Conservation (phyloP, 2,888 invertebrate species). For the Mythimna vitellina region DNA sequence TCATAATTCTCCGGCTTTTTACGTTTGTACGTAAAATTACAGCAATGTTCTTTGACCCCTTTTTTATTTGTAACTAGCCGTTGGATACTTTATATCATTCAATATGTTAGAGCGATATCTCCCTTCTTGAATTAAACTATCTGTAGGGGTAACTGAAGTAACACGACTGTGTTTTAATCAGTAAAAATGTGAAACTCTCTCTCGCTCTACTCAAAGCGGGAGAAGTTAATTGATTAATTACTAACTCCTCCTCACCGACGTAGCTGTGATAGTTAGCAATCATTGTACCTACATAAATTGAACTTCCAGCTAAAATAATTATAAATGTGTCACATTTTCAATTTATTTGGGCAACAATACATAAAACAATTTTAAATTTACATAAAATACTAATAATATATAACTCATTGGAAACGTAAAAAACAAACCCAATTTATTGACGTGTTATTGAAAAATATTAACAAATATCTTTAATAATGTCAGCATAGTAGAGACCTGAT, state of each 20-base stretch:
- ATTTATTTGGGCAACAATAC: not conserved
- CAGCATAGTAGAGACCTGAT: conserved; percentile 1
- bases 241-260: not conserved
- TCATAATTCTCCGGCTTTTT: not conserved
- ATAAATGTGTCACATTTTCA: not conserved
- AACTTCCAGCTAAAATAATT: not conserved
- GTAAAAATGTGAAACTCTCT: too few relatives aligned
- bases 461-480: conserved; percentile 15
- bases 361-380: conserved; percentile 3
- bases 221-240: too few relatives aligned
- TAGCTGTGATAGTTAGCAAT: not conserved
- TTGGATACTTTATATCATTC: not conserved
- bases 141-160: too few relatives aligned
- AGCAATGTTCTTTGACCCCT: not conserved
- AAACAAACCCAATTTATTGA: conserved; percentile 31
- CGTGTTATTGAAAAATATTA: conserved; percentile 23
- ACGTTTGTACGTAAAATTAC: not conserved
- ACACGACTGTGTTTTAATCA: too few relatives aligned
- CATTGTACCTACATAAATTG: not conserved
- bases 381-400: conserved; percentile 15
- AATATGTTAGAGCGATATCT: not conserved
- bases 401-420: conserved; percentile 17
- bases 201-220: too few relatives aligned
- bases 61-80: too few relatives aligned
- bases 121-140: not conserved